Conservation (phyloP, 2,888 invertebrate genomes). For the Ornithoptera alexandrae region DNA sequence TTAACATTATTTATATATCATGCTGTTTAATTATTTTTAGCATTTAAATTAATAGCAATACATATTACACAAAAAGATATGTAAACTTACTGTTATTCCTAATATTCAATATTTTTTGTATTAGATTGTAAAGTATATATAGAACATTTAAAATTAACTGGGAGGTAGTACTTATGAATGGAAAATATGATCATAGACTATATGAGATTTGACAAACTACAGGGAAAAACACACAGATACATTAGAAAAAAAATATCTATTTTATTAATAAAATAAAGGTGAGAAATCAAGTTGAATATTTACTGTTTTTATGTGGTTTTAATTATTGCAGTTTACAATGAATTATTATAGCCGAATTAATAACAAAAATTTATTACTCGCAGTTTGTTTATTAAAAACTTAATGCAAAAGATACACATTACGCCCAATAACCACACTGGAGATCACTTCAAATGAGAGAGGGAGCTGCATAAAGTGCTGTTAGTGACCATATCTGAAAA, state of each 20-base stretch:
- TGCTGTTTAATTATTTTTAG: no score
- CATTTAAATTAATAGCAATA: no score
- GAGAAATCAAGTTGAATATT: constrained; percentile 45
- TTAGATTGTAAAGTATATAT: no score
- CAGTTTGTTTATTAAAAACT: constrained; percentile 65
- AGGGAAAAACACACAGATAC: not conserved
- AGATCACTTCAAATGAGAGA: constrained; percentile 21
- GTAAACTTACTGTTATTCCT: no score
- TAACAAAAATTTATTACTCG: constrained; percentile 60
- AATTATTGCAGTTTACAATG: constrained; percentile 43
- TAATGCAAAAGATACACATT: constrained; percentile 46
- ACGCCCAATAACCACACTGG: constrained; percentile 29
- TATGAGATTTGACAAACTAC: not conserved
- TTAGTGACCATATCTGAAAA: constrained; percentile 78
- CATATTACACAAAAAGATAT: no score
- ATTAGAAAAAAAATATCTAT: not conserved
- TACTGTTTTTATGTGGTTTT: constrained; percentile 57
- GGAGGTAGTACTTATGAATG: not conserved
- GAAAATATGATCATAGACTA: not conserved
- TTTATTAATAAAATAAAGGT: constrained; percentile 49
- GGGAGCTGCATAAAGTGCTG: constrained; percentile 27
- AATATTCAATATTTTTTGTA: no score
- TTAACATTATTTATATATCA: no score
- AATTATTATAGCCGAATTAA: constrained; percentile 54
- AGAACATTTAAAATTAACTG: no score